Percentiles rank a stretch among this genome's conserved stretches.
phyloP scores from a whole-genome alignment of 1,140 invertebrate species.

The Plutomurus gul region DNA sequence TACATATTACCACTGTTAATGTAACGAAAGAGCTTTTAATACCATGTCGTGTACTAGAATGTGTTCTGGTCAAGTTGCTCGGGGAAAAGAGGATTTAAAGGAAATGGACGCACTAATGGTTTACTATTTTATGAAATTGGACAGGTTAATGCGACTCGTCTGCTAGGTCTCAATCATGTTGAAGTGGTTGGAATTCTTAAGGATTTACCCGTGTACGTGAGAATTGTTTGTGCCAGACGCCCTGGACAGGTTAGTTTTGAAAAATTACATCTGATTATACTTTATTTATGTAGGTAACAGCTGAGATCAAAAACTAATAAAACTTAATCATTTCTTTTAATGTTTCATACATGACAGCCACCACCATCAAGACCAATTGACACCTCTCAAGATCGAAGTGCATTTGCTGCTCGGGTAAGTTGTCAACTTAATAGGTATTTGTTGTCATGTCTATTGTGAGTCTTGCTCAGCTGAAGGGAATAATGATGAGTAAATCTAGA shows the following conservation, averaged over 20 bases:
- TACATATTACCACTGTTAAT: not conserved
- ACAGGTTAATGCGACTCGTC: conserved; percentile 90
- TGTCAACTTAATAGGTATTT: conserved; percentile 14
- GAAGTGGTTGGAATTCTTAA: conserved; percentile 95
- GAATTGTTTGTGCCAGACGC: conserved; percentile 87
- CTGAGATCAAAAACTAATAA: too few species aligned
- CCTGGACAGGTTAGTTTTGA: too few species aligned
- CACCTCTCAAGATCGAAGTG: conserved; percentile 67
- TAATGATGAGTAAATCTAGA: not conserved
- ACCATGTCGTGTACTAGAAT: not conserved
- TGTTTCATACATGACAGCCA: too few species aligned
- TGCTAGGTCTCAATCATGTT: conserved; percentile 95
- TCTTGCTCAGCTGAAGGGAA: not conserved
- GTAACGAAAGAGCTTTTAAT: conserved; percentile 17
- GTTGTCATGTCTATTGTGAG: not conserved
- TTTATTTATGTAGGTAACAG: too few species aligned
- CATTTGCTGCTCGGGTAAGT: conserved; percentile 72
- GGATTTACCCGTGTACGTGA: conserved; percentile 88
- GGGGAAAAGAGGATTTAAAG: not conserved
- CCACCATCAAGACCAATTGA: conserved; percentile 69
- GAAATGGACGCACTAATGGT: not conserved
- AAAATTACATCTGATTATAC: too few species aligned
- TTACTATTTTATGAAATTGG: conserved; percentile 52
- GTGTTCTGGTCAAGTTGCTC: not conserved
- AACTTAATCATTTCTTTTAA: too few species aligned